phyloP scores from a whole-genome alignment of 2,113 vertebrate genomes.

The Paratilapia polleni region DNA sequence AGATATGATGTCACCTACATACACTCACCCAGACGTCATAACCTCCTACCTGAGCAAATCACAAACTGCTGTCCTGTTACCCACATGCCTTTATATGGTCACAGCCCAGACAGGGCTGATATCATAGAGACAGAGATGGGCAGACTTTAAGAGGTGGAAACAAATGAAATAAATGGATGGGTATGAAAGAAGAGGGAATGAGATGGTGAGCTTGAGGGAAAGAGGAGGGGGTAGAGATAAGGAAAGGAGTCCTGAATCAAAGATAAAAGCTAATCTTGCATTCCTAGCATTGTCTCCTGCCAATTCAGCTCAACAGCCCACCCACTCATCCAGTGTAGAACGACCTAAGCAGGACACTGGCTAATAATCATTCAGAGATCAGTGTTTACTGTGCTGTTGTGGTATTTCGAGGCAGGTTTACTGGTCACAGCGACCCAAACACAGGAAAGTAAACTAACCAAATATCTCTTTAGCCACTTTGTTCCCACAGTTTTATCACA shows the following conservation, averaged over 20 bases:
- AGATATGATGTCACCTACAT: constrained; percentile 39
- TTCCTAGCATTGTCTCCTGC: constrained; percentile 72
- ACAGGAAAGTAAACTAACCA: neutral
- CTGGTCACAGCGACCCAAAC: neutral
- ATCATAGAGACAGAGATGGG: constrained; percentile 27
- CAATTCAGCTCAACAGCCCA: constrained; percentile 55
- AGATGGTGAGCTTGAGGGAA: neutral
- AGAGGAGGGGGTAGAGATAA: constrained; percentile 16
- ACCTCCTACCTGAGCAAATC: constrained; percentile 66
- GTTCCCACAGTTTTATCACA: neutral
- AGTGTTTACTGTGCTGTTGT: neutral
- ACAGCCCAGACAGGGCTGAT: constrained; percentile 44
- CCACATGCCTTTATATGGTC: constrained; percentile 76
- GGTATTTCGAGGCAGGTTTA: constrained; percentile 13
- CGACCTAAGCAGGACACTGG: neutral
- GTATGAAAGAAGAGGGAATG: neutral
- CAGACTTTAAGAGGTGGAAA: constrained; percentile 24
- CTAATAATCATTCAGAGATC: constrained; percentile 21
- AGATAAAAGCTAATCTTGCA: constrained; percentile 72
- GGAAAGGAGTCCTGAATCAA: constrained; percentile 37
- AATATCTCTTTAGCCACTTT: neutral
- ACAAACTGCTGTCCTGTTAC: constrained; percentile 37
- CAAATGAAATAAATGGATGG: constrained; percentile 27
- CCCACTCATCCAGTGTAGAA: constrained; percentile 41
- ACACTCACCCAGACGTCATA: constrained; percentile 34